Percentiles rank a stretch among this genome's conserved stretches.
Conservation (phyloP, 2,797 vertebrate genomes). For the Hyperoplus lanceolatus region DNA sequence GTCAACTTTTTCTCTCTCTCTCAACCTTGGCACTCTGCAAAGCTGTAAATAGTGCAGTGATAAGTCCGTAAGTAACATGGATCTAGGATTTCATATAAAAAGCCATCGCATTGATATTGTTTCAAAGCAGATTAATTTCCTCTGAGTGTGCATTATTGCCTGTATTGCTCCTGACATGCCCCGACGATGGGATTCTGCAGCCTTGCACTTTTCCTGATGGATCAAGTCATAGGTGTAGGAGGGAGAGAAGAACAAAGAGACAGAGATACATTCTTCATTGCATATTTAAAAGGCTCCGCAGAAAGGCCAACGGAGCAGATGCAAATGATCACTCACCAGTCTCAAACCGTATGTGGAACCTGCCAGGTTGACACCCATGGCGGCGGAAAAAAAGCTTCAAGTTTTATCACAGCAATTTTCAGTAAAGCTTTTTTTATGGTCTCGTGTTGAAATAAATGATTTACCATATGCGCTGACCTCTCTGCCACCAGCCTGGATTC, state of each 20-base stretch:
- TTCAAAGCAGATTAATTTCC: slow-evolving; percentile 51
- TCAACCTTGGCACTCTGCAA: slow-evolving; percentile 5
- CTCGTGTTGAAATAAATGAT: slow-evolving; percentile 28
- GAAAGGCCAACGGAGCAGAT: slow-evolving; percentile 39
- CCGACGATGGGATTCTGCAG: slow-evolving; percentile 44
- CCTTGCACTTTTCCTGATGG: slow-evolving; percentile 54
- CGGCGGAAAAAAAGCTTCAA: slow-evolving; percentile 9
- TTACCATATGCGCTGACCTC: slow-evolving; percentile 31
- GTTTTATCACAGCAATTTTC: slow-evolving; percentile 48
- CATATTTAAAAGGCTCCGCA: slow-evolving; percentile 51
- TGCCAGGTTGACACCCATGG: slow-evolving; percentile 29
- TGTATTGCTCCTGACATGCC: neutral
- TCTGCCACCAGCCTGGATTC: slow-evolving; percentile 20
- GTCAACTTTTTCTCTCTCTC: slow-evolving; percentile 28
- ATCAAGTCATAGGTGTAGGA: slow-evolving; percentile 46
- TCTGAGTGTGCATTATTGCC: slow-evolving; percentile 36
- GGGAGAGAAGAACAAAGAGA: slow-evolving; percentile 42
- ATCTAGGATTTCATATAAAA: slow-evolving; percentile 15
- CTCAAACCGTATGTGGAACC: slow-evolving; percentile 36
- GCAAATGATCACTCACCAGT: slow-evolving; percentile 49
- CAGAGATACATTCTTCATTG: slow-evolving; percentile 48
- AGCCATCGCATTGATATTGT: slow-evolving; percentile 24
- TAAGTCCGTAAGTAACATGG: slow-evolving; percentile 2
- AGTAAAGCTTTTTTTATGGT: slow-evolving; percentile 46
- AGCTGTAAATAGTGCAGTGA: slow-evolving; percentile 24